Base-by-base conservation (phyloP, 64 coral and sea anemone genomes). In the Hydrozoanthus tunicans region DNA sequence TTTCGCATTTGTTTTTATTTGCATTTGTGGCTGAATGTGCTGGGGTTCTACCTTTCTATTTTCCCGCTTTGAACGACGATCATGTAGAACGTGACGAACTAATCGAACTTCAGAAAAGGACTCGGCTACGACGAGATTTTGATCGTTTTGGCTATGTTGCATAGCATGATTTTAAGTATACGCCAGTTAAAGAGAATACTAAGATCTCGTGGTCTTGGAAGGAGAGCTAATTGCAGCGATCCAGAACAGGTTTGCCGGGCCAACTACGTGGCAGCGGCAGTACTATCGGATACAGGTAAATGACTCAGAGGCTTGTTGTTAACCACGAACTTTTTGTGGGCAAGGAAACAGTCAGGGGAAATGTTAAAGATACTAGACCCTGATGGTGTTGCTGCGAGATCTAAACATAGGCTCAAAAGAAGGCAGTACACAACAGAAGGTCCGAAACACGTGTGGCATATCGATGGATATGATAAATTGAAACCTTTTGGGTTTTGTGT, bases 401-500 rank as follows among this genome's bases (percentile, higher is more conserved):
- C 67, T 56, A 82, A 79, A 63, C 81, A 58, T 51, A 32, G 81
- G 59, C 23, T 92, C 17, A 5, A n/a, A 9, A 85, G 81, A 77
- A 85, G 81, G 51, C 53, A 77, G 58, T 92, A 92, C 72, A 92
- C 26, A 10, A 64, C 69, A 15, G 17, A 59, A 86, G 70, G 81
- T 53, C 81, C 91, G 53, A 85, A 92, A 65, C 66, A 78, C 61
- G 7, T 92, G n/a, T 92, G 81, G 91, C 91, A 92, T 53, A 86
- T 92, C 17, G 91, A 92, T 56, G 91, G 91, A 25, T 84, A 78
- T 52, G 91, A 92, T 43, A 78, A 92, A 65, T 74, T 92, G 58
- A 86, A 92, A 43, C 32, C 32, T 43, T 43, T 43, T 43, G 32
- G 32, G 2, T 43, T 43, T 43, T 43, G 32, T 43, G 60, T 85